phyloP scores from a whole-genome alignment of 2,888 invertebrate genomes.

The Nebria brevicollis region DNA sequence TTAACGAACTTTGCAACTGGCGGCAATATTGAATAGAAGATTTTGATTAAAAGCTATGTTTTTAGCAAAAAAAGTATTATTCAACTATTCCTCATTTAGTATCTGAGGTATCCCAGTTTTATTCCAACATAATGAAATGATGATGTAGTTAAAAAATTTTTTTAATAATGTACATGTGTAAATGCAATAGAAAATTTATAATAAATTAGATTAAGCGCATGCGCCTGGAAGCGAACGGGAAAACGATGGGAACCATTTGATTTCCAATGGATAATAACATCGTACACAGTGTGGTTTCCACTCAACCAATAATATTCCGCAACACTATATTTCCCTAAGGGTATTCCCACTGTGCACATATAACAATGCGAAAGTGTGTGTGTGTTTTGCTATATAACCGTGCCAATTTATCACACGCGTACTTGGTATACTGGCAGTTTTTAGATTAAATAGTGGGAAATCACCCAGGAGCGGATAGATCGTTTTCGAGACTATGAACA shows the following conservation, averaged over 20 bases:
- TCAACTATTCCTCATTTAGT: background rate
- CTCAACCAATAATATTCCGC: conserved; percentile 34
- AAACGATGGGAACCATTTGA: conserved; percentile 29
- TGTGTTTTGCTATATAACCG: background rate
- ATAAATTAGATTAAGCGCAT: background rate
- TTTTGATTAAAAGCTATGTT: no score
- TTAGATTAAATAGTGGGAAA: background rate
- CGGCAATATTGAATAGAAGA: no score
- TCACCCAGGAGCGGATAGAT: background rate
- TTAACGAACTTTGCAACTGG: background rate
- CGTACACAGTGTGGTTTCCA: background rate
- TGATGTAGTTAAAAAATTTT: no score
- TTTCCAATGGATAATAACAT: conserved; percentile 43
- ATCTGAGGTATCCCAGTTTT: no score
- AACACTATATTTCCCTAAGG: conserved; percentile 23
- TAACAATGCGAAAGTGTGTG: conserved; percentile 4
- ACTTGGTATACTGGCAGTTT: background rate
- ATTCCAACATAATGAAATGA: no score
- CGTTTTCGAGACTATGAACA: background rate
- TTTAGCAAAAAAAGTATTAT: no score
- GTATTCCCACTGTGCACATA: conserved; percentile 9
- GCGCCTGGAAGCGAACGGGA: conserved; percentile 3
- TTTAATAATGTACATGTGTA: no score
- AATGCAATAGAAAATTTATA: background rate
- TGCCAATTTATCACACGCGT: conserved; percentile 17